Percentiles rank a stretch among this genome's conserved stretches.
phyloP scores from a whole-genome alignment of 2,797 vertebrate species.

The Intellagama lesueurii region DNA sequence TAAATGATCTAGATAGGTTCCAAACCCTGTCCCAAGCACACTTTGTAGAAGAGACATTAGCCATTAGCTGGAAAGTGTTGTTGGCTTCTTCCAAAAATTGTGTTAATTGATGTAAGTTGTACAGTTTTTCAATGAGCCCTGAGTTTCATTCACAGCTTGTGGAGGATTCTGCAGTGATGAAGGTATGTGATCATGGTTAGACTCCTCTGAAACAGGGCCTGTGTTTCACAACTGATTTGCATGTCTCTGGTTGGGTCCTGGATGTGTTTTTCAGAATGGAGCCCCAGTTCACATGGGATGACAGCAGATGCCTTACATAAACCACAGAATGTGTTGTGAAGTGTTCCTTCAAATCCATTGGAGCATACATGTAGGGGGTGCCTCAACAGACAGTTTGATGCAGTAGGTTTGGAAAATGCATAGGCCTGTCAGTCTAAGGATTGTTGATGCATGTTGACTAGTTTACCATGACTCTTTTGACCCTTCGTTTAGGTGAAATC shows the following conservation, averaged over 20 bases:
- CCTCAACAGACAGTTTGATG: neutral
- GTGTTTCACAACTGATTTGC: neutral
- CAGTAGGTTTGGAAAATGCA: neutral
- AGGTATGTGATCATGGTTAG: neutral
- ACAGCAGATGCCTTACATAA: neutral
- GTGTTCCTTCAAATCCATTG: neutral
- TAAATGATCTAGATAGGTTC: neutral
- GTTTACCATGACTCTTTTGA: neutral
- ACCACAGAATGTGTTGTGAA: too few species aligned
- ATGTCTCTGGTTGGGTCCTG: neutral
- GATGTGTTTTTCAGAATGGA: neutral
- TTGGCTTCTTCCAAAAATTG: neutral
- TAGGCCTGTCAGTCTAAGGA: neutral
- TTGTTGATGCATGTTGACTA: neutral
- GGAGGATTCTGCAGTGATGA: neutral
- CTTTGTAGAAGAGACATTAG: neutral
- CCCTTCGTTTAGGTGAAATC: constrained; percentile 83
- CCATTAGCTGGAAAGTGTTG: too few species aligned
- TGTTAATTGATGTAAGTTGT: neutral
- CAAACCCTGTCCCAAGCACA: neutral
- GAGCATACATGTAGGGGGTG: neutral
- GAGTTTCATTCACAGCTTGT: neutral
- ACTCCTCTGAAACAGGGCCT: neutral
- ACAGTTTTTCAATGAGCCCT: neutral
- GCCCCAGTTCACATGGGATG: neutral